phyloP scores from a whole-genome alignment of 2,797 vertebrate genomes.

The Gobio occitaniae region DNA sequence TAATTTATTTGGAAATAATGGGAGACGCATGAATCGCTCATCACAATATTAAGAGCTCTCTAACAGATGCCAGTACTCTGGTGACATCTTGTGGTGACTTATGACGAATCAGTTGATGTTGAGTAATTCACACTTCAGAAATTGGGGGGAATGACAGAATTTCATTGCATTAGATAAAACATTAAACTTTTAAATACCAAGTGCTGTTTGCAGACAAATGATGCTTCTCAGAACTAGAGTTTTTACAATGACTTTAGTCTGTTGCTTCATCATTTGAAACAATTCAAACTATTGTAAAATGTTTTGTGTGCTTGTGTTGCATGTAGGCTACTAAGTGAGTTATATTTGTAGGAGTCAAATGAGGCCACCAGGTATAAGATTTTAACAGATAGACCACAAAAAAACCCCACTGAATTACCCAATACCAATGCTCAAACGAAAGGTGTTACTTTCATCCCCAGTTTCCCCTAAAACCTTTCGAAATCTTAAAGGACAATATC shows the following conservation, averaged over 20 bases:
- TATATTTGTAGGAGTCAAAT: too few relatives aligned
- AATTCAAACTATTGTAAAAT: not conserved
- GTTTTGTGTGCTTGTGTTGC: too few relatives aligned
- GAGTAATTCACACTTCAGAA: not conserved
- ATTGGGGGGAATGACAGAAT: not conserved
- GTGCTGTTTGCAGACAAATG: not conserved
- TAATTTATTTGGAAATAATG: not conserved
- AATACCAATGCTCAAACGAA: too few relatives aligned
- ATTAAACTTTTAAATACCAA: not conserved
- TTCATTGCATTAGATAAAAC: not conserved
- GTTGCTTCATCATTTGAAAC: not conserved
- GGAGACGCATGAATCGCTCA: not conserved
- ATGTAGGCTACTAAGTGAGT: too few relatives aligned
- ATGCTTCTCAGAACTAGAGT: not conserved
- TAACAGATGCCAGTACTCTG: not conserved
- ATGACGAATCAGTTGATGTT: not conserved
- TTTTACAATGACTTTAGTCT: not conserved
- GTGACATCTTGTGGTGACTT: slow-evolving; percentile 23
- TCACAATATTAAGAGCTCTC: not conserved
- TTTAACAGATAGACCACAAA: too few relatives aligned
- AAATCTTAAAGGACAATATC: not conserved
- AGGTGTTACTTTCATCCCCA: too few relatives aligned
- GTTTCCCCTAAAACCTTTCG: not conserved
- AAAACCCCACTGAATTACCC: too few relatives aligned
- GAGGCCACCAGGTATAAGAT: too few relatives aligned